Evolutionary conservation across 2,113 vertebrate genomes (phyloP).

Genomic region (Atlantisia rogersi): DNA sequence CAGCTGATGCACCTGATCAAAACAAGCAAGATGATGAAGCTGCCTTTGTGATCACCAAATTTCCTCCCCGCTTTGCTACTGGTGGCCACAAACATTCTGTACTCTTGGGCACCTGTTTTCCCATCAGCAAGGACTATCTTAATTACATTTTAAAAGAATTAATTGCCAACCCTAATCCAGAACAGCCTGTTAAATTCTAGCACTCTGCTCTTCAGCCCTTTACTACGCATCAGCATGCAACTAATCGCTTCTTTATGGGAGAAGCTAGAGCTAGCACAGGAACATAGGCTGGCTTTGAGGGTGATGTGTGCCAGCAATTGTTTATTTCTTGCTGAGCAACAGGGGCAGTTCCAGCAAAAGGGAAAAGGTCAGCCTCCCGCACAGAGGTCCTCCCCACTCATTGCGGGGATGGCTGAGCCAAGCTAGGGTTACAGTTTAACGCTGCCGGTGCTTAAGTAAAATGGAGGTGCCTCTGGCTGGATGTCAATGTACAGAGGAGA

Average conservation of each 20-base stretch:
- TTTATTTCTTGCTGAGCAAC: constrained; percentile 62
- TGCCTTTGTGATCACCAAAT: not conserved
- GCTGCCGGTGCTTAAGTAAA: not conserved
- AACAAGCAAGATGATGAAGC: not conserved
- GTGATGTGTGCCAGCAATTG: constrained; percentile 33
- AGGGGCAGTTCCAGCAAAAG: constrained; percentile 13
- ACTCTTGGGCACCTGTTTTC: not conserved
- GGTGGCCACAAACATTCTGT: not conserved
- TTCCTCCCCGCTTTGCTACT: not conserved
- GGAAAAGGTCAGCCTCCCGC: constrained; percentile 50
- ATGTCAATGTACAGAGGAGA: not conserved
- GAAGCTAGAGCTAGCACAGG: not conserved
- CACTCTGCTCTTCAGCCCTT: not conserved
- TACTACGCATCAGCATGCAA: accelerated
- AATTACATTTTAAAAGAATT: not conserved
- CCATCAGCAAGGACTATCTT: not conserved
- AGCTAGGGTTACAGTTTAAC: not conserved
- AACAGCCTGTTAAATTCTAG: not conserved
- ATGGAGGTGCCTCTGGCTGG: not conserved
- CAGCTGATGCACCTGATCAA: not conserved
- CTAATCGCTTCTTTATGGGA: not conserved
- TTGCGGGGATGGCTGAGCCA: not conserved
- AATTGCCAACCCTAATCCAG: not conserved
- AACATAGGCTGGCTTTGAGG: not conserved
- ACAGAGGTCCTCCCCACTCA: not conserved